Evolutionary conservation across 2,113 vertebrate genomes (phyloP).

Genomic region (Ammodytes dubius): DNA sequence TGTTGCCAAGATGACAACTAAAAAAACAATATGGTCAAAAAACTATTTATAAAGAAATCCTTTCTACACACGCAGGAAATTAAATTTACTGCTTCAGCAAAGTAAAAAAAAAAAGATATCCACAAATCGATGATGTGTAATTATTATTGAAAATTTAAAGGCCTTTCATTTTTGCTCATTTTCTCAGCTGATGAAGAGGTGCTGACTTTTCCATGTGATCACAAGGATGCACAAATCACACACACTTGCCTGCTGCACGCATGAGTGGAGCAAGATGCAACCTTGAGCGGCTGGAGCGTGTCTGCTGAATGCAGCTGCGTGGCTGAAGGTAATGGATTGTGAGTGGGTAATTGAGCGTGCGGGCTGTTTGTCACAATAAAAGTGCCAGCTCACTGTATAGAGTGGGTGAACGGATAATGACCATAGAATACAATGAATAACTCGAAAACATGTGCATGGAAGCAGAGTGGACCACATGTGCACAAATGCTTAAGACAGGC

Average conservation of each 20-base stretch:
- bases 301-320: slow-evolving; percentile 42
- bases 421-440: slow-evolving; percentile 10
- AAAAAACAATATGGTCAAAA: neutral
- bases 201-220: slow-evolving; percentile 34
- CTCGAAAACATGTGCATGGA: neutral
- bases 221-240: slow-evolving; percentile 30
- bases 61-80: neutral
- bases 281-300: slow-evolving; percentile 35
- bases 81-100: neutral
- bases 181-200: neutral
- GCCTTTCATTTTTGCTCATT: neutral
- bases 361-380: slow-evolving; percentile 38
- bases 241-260: slow-evolving; percentile 29
- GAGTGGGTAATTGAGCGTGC: slow-evolving; percentile 57
- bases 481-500: slow-evolving; percentile 6
- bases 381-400: slow-evolving; percentile 31
- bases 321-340: slow-evolving; percentile 55
- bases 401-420: slow-evolving; percentile 19
- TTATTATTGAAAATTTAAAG: slow-evolving; percentile 29
- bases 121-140: neutral
- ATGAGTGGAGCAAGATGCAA: slow-evolving; percentile 41
- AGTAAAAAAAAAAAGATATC: slow-evolving; percentile 9
- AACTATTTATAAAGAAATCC: neutral
- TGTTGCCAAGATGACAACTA: slow-evolving; percentile 1
- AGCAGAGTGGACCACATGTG: neutral